Evolutionary conservation across 1,140 invertebrate species (phyloP).

Genomic region (Drosophila neocordata): DNA sequence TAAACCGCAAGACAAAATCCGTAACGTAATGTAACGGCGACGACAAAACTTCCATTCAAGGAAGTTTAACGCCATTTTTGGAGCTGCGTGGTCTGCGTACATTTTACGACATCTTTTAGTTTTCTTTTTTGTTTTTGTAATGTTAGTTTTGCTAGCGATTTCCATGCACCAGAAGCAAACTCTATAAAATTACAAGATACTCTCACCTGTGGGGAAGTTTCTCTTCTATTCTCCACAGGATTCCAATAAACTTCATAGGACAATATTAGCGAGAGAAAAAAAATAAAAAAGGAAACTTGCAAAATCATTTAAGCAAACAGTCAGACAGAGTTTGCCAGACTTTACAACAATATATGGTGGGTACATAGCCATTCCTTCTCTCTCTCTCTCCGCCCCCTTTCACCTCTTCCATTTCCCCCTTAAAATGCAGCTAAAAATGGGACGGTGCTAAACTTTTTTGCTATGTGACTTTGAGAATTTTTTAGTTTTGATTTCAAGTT

Average conservation of each 20-base stretch:
- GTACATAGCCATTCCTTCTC: conserved; percentile 37
- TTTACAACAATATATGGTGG: conserved; percentile 39
- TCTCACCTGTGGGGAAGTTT: conserved; percentile 58
- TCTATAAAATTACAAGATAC: conserved; percentile 76
- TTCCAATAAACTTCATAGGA: conserved; percentile 76
- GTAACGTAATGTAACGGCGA: conserved; percentile 4
- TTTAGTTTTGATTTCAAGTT: conserved; percentile 78
- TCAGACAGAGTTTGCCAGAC: conserved; percentile 72
- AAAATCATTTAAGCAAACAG: conserved; percentile 79
- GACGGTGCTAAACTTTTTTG: conserved; percentile 64
- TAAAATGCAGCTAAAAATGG: too few relatives aligned
- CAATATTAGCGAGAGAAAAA: conserved; percentile 63
- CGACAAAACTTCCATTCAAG: conserved; percentile 41
- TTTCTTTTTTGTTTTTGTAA: not conserved
- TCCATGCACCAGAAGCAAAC: conserved; percentile 47
- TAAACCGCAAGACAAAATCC: conserved; percentile 66
- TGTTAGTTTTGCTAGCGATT: conserved; percentile 38
- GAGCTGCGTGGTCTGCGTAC: conserved; percentile 54
- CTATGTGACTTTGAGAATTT: conserved; percentile 78
- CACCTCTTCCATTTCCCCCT: too few relatives aligned
- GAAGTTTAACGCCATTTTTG: conserved; percentile 67
- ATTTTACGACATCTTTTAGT: conserved; percentile 71
- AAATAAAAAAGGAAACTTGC: conserved; percentile 47
- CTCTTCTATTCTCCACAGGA: conserved; percentile 31
- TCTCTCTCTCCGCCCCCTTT: not conserved